These are phyloP conservation scores for Panzeria rudis DNA, from an alignment of 2,888 invertebrate species.

Conservation along the genomic window DNA sequence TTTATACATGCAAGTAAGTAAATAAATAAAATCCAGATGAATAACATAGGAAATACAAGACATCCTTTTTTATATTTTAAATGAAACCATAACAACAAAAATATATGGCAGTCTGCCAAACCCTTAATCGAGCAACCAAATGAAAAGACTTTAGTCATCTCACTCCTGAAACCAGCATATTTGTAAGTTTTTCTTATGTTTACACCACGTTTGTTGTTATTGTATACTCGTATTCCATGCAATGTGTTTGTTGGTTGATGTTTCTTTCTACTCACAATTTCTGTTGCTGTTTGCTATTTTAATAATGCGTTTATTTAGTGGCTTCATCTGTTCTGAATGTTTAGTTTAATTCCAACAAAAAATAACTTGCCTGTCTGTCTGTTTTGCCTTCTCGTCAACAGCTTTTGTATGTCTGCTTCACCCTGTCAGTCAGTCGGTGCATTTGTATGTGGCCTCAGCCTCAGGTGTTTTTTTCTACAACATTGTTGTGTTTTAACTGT, in stretches of 20 bases:
- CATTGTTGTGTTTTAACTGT: constrained; percentile 43
- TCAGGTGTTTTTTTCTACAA: constrained; percentile 68
- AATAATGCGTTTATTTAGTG: constrained; percentile 61
- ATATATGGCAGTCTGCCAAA: constrained; percentile 39
- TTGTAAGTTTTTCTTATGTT: constrained; percentile 13
- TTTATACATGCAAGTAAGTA: background rate
- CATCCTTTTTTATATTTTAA: constrained; percentile 16
- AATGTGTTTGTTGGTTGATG: constrained; percentile 17
- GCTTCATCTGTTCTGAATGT: constrained; percentile 62
- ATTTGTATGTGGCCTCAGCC: constrained; percentile 39
- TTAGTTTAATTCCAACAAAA: constrained; percentile 22
- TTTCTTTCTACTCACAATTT: constrained; percentile 23
- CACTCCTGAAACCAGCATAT: constrained; percentile 48
- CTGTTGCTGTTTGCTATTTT: constrained; percentile 60
- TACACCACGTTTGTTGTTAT: constrained; percentile 4
- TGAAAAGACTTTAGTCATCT: constrained; percentile 22
- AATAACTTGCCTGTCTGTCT: constrained; percentile 5
- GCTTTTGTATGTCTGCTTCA: constrained; percentile 23
- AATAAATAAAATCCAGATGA: constrained; percentile 53
- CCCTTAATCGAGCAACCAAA: constrained; percentile 28
- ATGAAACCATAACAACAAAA: constrained; percentile 25
- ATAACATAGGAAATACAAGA: constrained; percentile 19
- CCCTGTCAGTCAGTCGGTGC: background rate
- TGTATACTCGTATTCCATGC: background rate
- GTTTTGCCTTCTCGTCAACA: constrained; percentile 26